Evolutionary conservation across 1,140 invertebrate species (phyloP), one percentile per base, ranked within the genome.

Genomic region (Solenopsis fugax): DNA sequence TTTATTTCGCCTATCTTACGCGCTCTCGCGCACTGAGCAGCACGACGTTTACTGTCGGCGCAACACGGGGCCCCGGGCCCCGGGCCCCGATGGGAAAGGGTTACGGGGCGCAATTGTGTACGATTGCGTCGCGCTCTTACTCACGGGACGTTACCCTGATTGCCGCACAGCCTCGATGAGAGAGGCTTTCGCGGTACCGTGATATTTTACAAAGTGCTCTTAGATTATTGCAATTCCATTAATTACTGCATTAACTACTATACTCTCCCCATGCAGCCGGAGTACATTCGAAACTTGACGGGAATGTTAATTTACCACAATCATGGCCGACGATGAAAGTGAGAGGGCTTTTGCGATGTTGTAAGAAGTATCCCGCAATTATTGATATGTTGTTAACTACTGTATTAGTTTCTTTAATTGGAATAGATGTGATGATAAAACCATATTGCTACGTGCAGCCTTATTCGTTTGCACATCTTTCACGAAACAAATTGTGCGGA

Each of bases 1-100:
- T 91, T 91, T 89, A 91, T 91, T 91, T 89, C 72, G 89, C 90
- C 77, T 89, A 85, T 90, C 84, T 82, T 75, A 84, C 54, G 50
- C 78, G 80, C 67, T 73, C 54, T 48, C 80, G 52, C 50, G 45
- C 52, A 50, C 54, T 1, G 24, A 84, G 45, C 41, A 73, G 62
- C 80, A 75, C 80, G 77, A 69, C 77, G 80, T 73, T 82, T 58
- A 58, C 65, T 48, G 67, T 67, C 78, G 65, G 41, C 67, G 52
- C 78, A 45, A 58, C 80, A 37, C 69, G 54, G 54, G 24, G 16
- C 29, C 4, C 3, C 52, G 41, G n/a, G n/a, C n/a, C n/a, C n/a
- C n/a, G 54, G 24, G 16, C 29, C 4, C 3, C 52, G 41, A 7
- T 84, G 54, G 80, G 80, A 62, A 84, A 84, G 41, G 69, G 54